Evolutionary conservation across 2,888 invertebrate species (phyloP), one percentile per base, ranked within the genome.

Genomic region (Catocala fraxini): DNA sequence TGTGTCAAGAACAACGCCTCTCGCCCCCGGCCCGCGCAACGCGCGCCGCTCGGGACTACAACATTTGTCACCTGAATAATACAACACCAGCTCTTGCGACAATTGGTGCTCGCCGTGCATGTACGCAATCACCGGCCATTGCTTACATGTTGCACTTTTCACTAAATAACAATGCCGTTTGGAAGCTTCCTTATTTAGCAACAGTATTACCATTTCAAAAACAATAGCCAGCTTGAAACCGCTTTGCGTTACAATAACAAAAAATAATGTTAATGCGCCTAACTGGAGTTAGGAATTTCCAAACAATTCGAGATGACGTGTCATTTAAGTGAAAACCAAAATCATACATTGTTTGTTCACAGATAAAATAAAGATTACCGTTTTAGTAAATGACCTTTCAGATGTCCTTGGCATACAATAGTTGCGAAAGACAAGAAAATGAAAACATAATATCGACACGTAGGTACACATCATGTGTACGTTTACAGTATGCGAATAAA

Each of bases 1-100:
- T 94, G 92, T 94, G 94, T 93, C 94, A 94, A 94, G 94, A 89
- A 94, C 94, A 90, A 93, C 93, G 88, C 86, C 91, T 92, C 89
- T 88, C 89, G 89, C 84, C 91, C 90, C 87, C 86, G 82, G 85
- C 87, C 81, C 85, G 81, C 85, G 72, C 77, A 66, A 70, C 69
- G 70, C 72, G 39, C 74, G 66, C 72, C 68, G 49, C 68, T 75
- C 35, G 35, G 7, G 35, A 39, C 35, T 39, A 39, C 9, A 39
- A 66, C 80, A 80, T 85, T 86, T 84, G 86, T 85, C 86, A 84
- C 79, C 83, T 82, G 78, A 83, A 84, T 83, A 79, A 79, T 79
- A 75, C 79, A 73, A 83, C 80, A 79, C 75, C 68, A 71, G 76
- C 71, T 82, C 77, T 86, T 83, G 83, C 85, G 75, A 82, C 82